Evolutionary conservation across 92 coral and sea anemone species (phyloP), one percentile per base, ranked within the genome.

Genomic region (Bergia sp.): DNA sequence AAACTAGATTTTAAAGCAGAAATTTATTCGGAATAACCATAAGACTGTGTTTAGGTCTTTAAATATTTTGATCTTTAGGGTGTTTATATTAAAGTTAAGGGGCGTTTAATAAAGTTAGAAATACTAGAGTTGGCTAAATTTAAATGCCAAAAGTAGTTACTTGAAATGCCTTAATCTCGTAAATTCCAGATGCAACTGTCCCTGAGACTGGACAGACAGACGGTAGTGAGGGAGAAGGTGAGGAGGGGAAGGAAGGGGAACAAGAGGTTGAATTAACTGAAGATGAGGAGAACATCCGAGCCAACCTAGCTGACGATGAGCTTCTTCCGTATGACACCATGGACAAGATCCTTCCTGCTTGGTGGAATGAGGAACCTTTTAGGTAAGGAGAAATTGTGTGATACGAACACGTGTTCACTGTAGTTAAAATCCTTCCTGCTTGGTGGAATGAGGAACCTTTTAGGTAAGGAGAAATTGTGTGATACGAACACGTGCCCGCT

Each of bases 381-480:
- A 90, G 94, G 98, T 96, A 91, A 57, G 90, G 36, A 78, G 44
- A 55, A 20, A 13, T 16, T 16, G 13, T 36, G 18, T 49, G 37
- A 20, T 37, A 13, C 69, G 18, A 61, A 58, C 86, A 20, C 38
- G 49, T 87, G 38, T 58, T 57, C 37, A 95, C 95, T 1, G 50
- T 97, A 81, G 97, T 95, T 72, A 97, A 94, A 64, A 94, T 97
- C 73, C 87, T 97, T 45, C 92, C 95, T 50, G 90, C 96, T 13
- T 97, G 98, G 96, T 97, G 99, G 99, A 94, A 97, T 64, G 99
- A 97, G 74, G 99, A 97, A 53, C 99, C 99, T 1, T 97, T 94
- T 66, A 90, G 94, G 98, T 96, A 91, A 57, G 90, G 36, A 78
- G 44, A 55, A 20, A 13, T 16, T 16, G 13, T 36, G 18, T 49